Conservation (phyloP, 2,888 invertebrate genomes). For the Eupithecia insigniata region DNA sequence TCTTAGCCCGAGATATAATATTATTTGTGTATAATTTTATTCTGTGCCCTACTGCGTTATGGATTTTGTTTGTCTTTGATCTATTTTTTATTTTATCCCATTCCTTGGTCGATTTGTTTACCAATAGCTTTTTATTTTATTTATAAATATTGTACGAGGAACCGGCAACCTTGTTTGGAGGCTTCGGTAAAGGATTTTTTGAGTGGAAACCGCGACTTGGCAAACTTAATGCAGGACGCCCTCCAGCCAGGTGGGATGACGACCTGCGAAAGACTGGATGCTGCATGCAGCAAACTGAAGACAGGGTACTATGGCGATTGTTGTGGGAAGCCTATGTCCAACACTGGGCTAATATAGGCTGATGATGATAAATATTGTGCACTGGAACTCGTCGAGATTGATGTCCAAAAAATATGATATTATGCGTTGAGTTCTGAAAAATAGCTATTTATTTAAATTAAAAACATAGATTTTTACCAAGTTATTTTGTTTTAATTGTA, state of each 20-base stretch:
- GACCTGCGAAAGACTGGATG: too few relatives aligned
- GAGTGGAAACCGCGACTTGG: too few relatives aligned
- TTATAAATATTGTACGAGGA: neutral
- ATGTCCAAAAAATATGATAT: neutral
- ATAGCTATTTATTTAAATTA: neutral
- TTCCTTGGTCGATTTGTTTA: slow-evolving; percentile 42
- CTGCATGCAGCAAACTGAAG: too few relatives aligned
- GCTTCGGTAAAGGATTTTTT: too few relatives aligned
- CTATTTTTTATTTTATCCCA: slow-evolving; percentile 40
- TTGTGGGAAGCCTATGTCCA: too few relatives aligned
- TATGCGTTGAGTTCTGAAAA: neutral
- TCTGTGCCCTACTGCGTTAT: slow-evolving; percentile 64
- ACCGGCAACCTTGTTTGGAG: too few relatives aligned
- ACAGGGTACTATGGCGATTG: too few relatives aligned
- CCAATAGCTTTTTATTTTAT: slow-evolving; percentile 27
- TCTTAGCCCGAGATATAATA: slow-evolving; percentile 56
- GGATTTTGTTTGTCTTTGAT: slow-evolving; percentile 48
- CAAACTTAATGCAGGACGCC: too few relatives aligned
- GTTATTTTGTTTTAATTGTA: neutral
- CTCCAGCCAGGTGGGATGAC: too few relatives aligned
- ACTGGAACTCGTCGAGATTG: neutral
- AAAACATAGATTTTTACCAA: neutral
- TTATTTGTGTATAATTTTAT: slow-evolving; percentile 64
- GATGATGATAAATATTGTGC: neutral
- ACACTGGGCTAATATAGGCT: too few relatives aligned